These are phyloP conservation scores for Microctenopoma steveboyesi DNA, from an alignment of 2,797 vertebrate genomes.

Conservation along the genomic window DNA sequence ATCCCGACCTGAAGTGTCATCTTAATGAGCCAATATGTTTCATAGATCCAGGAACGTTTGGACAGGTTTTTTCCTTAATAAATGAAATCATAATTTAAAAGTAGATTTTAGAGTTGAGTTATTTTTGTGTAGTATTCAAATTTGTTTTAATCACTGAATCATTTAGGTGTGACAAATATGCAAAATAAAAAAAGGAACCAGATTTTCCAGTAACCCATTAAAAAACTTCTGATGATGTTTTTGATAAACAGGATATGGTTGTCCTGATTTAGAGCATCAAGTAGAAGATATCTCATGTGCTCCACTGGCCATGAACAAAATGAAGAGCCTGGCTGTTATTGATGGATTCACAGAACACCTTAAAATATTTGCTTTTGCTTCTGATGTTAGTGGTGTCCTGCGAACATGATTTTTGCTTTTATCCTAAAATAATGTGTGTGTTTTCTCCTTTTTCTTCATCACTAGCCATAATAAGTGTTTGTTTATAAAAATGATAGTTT, in stretches of 20 bases:
- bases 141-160: neutral
- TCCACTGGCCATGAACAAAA: neutral
- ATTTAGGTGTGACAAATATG: no score
- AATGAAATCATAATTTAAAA: no score
- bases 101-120: no score
- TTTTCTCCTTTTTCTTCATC: conserved; percentile 16
- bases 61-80: no score
- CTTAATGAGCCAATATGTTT: no score
- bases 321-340: neutral
- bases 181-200: conserved; percentile 14
- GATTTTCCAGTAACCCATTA: conserved; percentile 40
- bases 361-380: conserved; percentile 6
- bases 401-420: conserved; percentile 7
- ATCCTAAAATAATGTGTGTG: neutral
- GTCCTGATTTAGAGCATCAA: neutral
- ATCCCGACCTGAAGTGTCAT: no score
- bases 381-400: conserved; percentile 6
- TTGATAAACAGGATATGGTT: conserved; percentile 27
- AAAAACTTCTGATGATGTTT: conserved; percentile 40
- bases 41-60: neutral
- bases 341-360: conserved; percentile 3
- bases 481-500: conserved; percentile 36
- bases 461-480: neutral
- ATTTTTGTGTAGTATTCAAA: no score
- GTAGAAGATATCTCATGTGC: conserved; percentile 11